A percentile compares a stretch with the other conserved stretches of the same genome.
Evolutionary conservation across 1,140 invertebrate genomes (phyloP).

Genomic region (Drosophila nebulosa): DNA sequence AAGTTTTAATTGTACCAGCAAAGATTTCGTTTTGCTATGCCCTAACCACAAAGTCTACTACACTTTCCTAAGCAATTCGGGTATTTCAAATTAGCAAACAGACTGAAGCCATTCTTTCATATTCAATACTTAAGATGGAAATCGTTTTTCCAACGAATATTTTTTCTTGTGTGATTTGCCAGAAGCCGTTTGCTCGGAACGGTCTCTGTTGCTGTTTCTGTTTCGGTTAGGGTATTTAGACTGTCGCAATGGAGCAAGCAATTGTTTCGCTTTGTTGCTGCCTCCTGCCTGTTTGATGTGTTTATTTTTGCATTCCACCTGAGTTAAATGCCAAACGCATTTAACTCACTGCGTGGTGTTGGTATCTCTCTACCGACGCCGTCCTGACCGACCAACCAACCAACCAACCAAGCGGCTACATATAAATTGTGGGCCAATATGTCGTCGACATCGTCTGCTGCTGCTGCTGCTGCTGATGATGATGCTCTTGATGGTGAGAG

Average conservation of each 20-base stretch:
- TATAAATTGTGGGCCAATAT: constrained; percentile 62
- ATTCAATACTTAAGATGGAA: too few relatives aligned
- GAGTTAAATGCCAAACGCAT: constrained; percentile 67
- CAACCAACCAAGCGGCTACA: background rate
- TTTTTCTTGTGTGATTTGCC: too few relatives aligned
- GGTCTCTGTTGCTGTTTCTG: too few relatives aligned
- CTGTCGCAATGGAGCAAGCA: background rate
- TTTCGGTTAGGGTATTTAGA: background rate
- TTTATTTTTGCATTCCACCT: constrained; percentile 63
- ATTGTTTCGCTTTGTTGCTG: background rate
- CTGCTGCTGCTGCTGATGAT: constrained; percentile 11
- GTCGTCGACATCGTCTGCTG: constrained; percentile 34
- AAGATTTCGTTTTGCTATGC: constrained; percentile 43
- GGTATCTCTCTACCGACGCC: background rate
- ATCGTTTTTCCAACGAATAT: too few relatives aligned
- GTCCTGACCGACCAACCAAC: background rate
- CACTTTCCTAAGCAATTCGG: too few relatives aligned
- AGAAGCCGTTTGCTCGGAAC: too few relatives aligned
- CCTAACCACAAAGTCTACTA: background rate
- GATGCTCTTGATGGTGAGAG: background rate
- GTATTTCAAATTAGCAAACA: too few relatives aligned
- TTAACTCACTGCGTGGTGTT: constrained; percentile 40
- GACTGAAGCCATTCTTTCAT: too few relatives aligned
- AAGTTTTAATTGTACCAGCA: constrained; percentile 65
- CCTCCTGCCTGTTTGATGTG: constrained; percentile 44